Conservation (phyloP, 2,113 vertebrate genomes). For the Scortum barcoo region DNA sequence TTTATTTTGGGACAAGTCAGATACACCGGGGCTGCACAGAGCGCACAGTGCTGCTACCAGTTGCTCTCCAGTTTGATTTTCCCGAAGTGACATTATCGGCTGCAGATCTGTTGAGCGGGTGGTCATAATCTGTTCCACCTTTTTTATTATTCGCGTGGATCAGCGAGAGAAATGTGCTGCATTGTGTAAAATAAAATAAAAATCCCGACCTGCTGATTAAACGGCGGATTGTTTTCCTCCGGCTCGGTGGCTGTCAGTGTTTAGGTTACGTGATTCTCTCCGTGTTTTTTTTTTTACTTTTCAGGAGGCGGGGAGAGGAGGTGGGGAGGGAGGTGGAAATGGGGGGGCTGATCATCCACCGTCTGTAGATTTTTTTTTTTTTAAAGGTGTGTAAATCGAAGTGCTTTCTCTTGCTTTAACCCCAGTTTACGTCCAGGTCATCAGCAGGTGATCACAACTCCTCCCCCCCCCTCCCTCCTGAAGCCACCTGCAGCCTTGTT, state of each 20-base stretch:
- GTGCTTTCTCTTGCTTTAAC: slow-evolving; percentile 83
- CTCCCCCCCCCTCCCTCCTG: not conserved
- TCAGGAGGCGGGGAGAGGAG: not conserved
- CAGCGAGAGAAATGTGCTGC: not conserved
- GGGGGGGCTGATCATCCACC: slow-evolving; percentile 67
- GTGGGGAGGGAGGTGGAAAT: not conserved
- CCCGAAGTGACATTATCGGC: slow-evolving; percentile 31
- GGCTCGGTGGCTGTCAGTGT: not conserved
- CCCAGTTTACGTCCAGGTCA: slow-evolving; percentile 73
- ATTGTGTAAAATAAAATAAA: not conserved
- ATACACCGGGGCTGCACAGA: slow-evolving; percentile 20
- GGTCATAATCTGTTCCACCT: not conserved
- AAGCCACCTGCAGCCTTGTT: not conserved
- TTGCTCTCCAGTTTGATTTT: slow-evolving; percentile 62
- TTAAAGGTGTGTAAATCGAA: slow-evolving; percentile 22
- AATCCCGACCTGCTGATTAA: not conserved
- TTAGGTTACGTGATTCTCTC: slow-evolving; percentile 8
- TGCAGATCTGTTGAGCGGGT: not conserved
- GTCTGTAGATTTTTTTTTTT: slow-evolving; percentile 43
- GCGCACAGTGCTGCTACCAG: slow-evolving; percentile 65
- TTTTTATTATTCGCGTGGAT: not conserved
- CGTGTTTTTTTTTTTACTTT: slow-evolving; percentile 23
- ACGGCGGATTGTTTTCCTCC: not conserved
- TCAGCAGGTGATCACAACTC: slow-evolving; percentile 23
- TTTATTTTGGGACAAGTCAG: slow-evolving; percentile 45